Percentiles rank a stretch among this genome's conserved stretches.
phyloP scores from a whole-genome alignment of 1,140 invertebrate genomes.

The Drosophila neocordata region DNA sequence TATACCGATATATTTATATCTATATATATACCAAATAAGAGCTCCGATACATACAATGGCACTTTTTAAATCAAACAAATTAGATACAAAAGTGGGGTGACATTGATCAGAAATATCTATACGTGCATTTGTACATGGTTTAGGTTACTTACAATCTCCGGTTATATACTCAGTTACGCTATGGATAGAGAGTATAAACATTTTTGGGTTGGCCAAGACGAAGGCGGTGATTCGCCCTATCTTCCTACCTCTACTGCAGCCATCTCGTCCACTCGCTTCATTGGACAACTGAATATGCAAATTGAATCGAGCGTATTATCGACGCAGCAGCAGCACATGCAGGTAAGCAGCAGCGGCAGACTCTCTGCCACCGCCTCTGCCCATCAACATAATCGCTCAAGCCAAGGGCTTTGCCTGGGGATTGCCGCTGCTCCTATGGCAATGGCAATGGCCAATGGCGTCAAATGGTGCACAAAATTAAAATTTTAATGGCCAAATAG shows the following conservation, averaged over 20 bases:
- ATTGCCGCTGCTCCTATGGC: conserved; percentile 48
- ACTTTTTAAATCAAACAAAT: too few species aligned
- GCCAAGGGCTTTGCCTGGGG: conserved; percentile 68
- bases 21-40: too few species aligned
- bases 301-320: conserved; percentile 82
- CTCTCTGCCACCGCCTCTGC: conserved; percentile 14
- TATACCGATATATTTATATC: background rate
- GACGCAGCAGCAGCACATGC: conserved; percentile 43
- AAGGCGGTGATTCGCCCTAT: background rate
- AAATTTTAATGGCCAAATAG: conserved; percentile 70
- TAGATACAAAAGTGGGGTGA: too few species aligned
- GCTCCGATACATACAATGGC: too few species aligned
- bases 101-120: too few species aligned
- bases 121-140: too few species aligned
- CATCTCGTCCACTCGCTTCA: conserved; percentile 63
- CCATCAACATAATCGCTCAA: conserved; percentile 80
- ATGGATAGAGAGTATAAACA: background rate
- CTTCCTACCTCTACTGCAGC: background rate
- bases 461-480: conserved; percentile 81
- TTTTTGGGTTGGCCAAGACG: background rate
- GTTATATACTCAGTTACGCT: background rate
- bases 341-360: conserved; percentile 45
- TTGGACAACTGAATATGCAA: conserved; percentile 81
- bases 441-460: conserved; percentile 36
- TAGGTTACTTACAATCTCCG: background rate